phyloP scores from a whole-genome alignment of 1,140 invertebrate genomes.

The fruit fly (Drosophila melanogaster) region Release_6_plus_ISO1_MT NT_033777.3:29069501-29070000 shows the following conservation, averaged over 20 bases:
- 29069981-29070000: slow-evolving; percentile 19
- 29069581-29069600: slow-evolving; percentile 80
- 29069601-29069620: slow-evolving; percentile 79
- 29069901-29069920: slow-evolving; percentile 29
- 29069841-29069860: slow-evolving; percentile 59
- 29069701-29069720: slow-evolving; percentile 41
- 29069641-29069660: slow-evolving; percentile 23
- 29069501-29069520: slow-evolving; percentile 64
- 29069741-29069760: slow-evolving; percentile 30
- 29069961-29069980: slow-evolving; percentile 1
- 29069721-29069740: slow-evolving; percentile 54
- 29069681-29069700: slow-evolving; percentile 5
- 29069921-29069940: background rate
- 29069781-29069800: slow-evolving; percentile 11
- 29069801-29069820: slow-evolving; percentile 39
- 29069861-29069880: slow-evolving; percentile 68
- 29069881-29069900: slow-evolving; percentile 36
- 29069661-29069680: background rate
- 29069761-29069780: background rate
- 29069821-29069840: slow-evolving; percentile 66
- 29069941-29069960: background rate
- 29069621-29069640: slow-evolving; percentile 51
- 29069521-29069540: slow-evolving; percentile 2
- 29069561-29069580: slow-evolving; percentile 83
- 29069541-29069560: slow-evolving; percentile 66